Percentiles rank a stretch among this genome's conserved stretches.
Conservation (phyloP, 2,888 invertebrate genomes). For the Venustoraphidia nigricollis region DNA sequence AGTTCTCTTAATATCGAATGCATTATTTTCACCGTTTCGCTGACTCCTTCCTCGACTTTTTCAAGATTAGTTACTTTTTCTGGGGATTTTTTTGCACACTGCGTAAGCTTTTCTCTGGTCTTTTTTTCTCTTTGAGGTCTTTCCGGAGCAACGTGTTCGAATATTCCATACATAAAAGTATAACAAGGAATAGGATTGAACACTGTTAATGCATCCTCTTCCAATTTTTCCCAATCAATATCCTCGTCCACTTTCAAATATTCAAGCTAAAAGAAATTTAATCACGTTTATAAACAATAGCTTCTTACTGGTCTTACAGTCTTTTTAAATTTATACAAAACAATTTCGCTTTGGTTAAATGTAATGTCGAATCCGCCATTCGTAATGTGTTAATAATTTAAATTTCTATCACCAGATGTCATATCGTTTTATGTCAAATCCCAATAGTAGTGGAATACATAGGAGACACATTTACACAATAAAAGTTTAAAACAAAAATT, state of each 20-base stretch:
- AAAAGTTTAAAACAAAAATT: slow-evolving; percentile 2
- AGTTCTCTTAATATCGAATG: slow-evolving; percentile 29
- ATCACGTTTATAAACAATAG: no score
- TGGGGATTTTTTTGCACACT: slow-evolving; percentile 30
- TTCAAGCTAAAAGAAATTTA: slow-evolving; percentile 6
- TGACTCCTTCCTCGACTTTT: slow-evolving; percentile 37
- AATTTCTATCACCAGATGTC: no score
- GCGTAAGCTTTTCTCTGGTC: slow-evolving; percentile 20
- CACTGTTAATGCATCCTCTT: slow-evolving; percentile 20
- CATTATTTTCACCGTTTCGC: slow-evolving; percentile 37
- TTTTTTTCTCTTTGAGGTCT: slow-evolving; percentile 18
- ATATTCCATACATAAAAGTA: slow-evolving; percentile 32
- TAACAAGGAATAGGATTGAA: slow-evolving; percentile 21
- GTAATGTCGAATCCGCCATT: no score
- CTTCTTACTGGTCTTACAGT: no score
- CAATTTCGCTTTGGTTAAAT: no score
- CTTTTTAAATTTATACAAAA: no score
- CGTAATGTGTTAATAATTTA: no score
- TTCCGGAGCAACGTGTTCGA: slow-evolving; percentile 20
- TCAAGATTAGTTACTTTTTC: slow-evolving; percentile 33
- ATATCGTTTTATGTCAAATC: no score
- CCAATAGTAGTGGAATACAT: no score
- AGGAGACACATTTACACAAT: no score
- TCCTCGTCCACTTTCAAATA: slow-evolving; percentile 7
- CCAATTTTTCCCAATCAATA: slow-evolving; percentile 17